Conservation (phyloP, 2,888 invertebrate genomes). For the Thymelicus sylvestris region DNA sequence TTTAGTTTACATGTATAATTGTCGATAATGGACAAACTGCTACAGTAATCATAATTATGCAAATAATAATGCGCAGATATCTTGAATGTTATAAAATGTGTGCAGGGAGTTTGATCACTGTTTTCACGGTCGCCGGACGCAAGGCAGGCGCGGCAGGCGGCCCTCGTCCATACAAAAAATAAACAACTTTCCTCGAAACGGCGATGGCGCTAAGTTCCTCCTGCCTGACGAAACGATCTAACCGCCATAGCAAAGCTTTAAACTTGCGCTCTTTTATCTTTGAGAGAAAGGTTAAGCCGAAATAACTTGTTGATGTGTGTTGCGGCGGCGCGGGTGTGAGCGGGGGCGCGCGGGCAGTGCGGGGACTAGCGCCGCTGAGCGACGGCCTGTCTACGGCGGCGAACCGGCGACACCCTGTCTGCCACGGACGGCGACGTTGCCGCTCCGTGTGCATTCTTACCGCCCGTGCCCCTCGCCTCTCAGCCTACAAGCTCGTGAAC, state of each 20-base stretch:
- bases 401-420: constrained; percentile 97
- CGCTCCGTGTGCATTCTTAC: constrained; percentile 82
- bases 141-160: constrained; percentile 73
- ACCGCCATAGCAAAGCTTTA: constrained; percentile 53
- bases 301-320: constrained; percentile 84
- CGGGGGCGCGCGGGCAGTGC: constrained; percentile 48
- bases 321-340: constrained; percentile 68
- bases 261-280: constrained; percentile 68
- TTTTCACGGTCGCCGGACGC: constrained; percentile 79
- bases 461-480: constrained; percentile 72
- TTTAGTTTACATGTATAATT: no score
- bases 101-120: constrained; percentile 59
- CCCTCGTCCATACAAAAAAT: constrained; percentile 75
- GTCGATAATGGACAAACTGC: no score
- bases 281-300: constrained; percentile 67
- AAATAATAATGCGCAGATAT: constrained; percentile 36
- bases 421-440: constrained; percentile 92
- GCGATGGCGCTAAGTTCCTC: constrained; percentile 79
- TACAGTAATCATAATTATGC: not conserved
- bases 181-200: constrained; percentile 82
- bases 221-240: constrained; percentile 60
- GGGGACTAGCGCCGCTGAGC: constrained; percentile 84
- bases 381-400: constrained; percentile 92
- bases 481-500: constrained; percentile 64
- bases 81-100: constrained; percentile 47